phyloP scores from a whole-genome alignment of 1,140 invertebrate species.

The Brachystomella parvula region DNA sequence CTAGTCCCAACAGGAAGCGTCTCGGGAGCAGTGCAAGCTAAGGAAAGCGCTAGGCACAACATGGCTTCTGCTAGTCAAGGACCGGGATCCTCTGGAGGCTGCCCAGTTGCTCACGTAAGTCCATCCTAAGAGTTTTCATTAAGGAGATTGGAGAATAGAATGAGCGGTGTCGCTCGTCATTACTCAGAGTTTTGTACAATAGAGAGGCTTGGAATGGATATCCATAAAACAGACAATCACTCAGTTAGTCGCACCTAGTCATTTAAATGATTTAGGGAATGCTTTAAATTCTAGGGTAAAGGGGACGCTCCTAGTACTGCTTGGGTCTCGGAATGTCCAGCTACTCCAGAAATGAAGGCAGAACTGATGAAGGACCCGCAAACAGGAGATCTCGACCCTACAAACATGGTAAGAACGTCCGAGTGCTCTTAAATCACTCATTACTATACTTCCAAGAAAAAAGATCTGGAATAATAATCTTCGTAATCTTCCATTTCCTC shows the following conservation, averaged over 20 bases:
- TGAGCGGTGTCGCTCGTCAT: background rate
- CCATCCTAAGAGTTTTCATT: background rate
- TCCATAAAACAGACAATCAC: background rate
- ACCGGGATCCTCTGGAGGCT: conserved; percentile 16
- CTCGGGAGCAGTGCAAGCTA: background rate
- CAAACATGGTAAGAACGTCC: conserved; percentile 30
- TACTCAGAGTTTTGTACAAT: background rate
- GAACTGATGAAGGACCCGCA: conserved; percentile 29
- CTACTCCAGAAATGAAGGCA: conserved; percentile 14
- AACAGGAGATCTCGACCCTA: conserved; percentile 34
- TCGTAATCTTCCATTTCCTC: background rate
- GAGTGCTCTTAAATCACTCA: conserved; percentile 59
- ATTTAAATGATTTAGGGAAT: background rate
- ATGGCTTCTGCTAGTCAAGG: background rate
- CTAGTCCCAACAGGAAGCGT: background rate
- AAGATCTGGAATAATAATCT: background rate
- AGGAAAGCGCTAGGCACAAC: background rate
- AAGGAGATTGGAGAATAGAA: background rate
- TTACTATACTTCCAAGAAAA: background rate
- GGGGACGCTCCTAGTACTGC: background rate
- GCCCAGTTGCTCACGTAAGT: conserved; percentile 36
- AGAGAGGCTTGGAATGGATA: background rate
- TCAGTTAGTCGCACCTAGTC: background rate
- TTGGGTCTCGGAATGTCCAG: conserved; percentile 37
- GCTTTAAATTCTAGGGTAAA: conserved; percentile 15